Conservation (phyloP, 2,797 vertebrate species). For the Okamejei kenojei region DNA sequence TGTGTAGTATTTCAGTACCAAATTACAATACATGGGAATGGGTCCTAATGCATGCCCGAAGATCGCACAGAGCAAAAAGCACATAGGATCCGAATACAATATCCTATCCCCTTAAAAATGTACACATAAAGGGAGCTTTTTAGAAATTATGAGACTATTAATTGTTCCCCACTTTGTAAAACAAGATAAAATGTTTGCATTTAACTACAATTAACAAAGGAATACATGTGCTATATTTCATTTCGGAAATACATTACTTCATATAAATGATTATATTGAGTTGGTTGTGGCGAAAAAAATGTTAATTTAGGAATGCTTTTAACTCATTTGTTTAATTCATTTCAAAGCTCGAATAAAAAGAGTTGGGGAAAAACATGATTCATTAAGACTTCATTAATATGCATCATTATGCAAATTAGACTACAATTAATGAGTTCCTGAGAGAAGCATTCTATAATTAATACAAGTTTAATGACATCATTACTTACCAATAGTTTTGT, state of each 20-base stretch:
- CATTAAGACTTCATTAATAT: slow-evolving; percentile 99
- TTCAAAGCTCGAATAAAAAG: slow-evolving; percentile 99
- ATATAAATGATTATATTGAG: slow-evolving; percentile 21
- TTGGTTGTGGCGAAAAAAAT: slow-evolving; percentile 35
- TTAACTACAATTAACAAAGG: slow-evolving; percentile 34
- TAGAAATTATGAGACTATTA: slow-evolving; percentile 30
- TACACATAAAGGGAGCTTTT: neutral
- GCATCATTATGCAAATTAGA: slow-evolving; percentile 99
- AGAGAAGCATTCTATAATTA: slow-evolving; percentile 99
- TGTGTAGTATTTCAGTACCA: neutral
- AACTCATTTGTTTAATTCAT: slow-evolving; percentile 99
- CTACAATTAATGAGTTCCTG: slow-evolving; percentile 99
- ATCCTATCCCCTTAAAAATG: slow-evolving; percentile 17
- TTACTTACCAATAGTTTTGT: slow-evolving; percentile 76
- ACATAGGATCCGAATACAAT: neutral
- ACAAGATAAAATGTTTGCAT: slow-evolving; percentile 36
- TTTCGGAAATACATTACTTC: slow-evolving; percentile 37
- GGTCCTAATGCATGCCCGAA: neutral
- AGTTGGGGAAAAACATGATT: slow-evolving; percentile 99
- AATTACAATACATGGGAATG: neutral
- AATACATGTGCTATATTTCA: slow-evolving; percentile 37
- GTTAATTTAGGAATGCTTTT: slow-evolving; percentile 60
- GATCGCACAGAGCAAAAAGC: neutral
- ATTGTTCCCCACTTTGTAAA: slow-evolving; percentile 38
- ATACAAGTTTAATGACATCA: slow-evolving; percentile 99